These are phyloP conservation scores for Eptatretus burgeri DNA, from an alignment of 2,113 vertebrate genomes.

Conservation along the genomic window DNA sequence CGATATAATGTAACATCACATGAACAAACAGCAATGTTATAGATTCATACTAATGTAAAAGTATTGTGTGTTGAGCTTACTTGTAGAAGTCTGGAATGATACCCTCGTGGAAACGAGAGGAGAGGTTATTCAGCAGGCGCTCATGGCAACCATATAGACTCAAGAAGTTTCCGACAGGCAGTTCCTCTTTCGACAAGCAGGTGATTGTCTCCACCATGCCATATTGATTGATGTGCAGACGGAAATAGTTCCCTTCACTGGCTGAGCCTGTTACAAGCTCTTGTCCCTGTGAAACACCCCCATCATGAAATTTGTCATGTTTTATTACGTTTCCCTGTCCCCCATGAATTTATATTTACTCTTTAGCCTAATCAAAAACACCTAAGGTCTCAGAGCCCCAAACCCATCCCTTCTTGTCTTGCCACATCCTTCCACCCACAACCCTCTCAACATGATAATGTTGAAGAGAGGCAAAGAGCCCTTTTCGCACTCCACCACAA, in stretches of 20 bases:
- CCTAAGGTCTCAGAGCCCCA: no score
- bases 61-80: conserved; percentile 16
- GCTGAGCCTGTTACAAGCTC: conserved; percentile 29
- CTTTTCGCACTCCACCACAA: no score
- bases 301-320: no score
- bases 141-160: conserved; percentile 46
- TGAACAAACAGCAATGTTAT: conserved; percentile 7
- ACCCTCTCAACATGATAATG: no score
- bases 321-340: no score
- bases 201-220: conserved; percentile 37
- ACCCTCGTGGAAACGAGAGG: conserved; percentile 18
- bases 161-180: conserved; percentile 42
- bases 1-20: conserved; percentile 2
- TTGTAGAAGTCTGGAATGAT: conserved; percentile 48
- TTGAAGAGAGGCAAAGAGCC: no score
- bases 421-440: no score
- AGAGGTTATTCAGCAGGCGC: conserved; percentile 41
- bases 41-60: not conserved
- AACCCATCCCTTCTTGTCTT: no score
- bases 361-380: no score
- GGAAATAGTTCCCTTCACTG: conserved; percentile 39
- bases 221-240: conserved; percentile 24
- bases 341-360: no score
- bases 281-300: conserved; percentile 19
- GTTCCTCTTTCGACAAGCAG: conserved; percentile 32